These are phyloP conservation scores for Drosophila planitibia DNA, from an alignment of 2,888 invertebrate genomes.

Conservation along the genomic window DNA sequence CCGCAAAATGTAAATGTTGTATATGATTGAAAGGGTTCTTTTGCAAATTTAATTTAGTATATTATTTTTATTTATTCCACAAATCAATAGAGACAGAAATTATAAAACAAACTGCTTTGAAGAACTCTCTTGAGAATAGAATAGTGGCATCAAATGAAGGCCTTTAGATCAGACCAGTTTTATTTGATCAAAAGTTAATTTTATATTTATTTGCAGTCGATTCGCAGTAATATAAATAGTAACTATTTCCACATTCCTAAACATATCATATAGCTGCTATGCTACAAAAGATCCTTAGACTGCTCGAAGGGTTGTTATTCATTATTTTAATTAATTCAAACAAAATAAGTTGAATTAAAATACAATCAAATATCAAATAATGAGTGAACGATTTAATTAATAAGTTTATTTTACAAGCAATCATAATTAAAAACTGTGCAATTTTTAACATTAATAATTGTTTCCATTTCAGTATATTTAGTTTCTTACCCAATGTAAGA, in stretches of 20 bases:
- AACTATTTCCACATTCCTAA: slow-evolving; percentile 19
- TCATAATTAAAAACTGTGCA: slow-evolving; percentile 20
- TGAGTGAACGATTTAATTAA: slow-evolving; percentile 11
- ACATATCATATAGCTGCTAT: slow-evolving; percentile 58
- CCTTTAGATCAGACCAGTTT: neutral
- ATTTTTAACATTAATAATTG: slow-evolving; percentile 16
- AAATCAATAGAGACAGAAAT: neutral
- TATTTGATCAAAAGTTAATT: neutral
- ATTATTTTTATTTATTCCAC: slow-evolving; percentile 1
- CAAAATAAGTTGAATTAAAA: neutral
- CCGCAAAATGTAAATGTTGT: slow-evolving; percentile 49
- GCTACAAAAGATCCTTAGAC: slow-evolving; percentile 5
- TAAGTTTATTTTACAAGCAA: slow-evolving; percentile 13
- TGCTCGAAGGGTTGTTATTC: neutral
- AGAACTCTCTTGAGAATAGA: neutral
- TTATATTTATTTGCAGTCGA: slow-evolving; percentile 2
- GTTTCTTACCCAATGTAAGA: neutral
- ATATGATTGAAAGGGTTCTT: slow-evolving; percentile 3
- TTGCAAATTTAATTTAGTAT: neutral
- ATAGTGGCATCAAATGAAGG: neutral
- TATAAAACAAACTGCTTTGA: neutral
- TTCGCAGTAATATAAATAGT: slow-evolving; percentile 6
- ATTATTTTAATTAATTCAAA: neutral
- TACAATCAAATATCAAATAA: neutral
- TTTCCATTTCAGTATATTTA: neutral